phyloP scores from a whole-genome alignment of 1,140 invertebrate genomes.

The Gryon sp. region DNA sequence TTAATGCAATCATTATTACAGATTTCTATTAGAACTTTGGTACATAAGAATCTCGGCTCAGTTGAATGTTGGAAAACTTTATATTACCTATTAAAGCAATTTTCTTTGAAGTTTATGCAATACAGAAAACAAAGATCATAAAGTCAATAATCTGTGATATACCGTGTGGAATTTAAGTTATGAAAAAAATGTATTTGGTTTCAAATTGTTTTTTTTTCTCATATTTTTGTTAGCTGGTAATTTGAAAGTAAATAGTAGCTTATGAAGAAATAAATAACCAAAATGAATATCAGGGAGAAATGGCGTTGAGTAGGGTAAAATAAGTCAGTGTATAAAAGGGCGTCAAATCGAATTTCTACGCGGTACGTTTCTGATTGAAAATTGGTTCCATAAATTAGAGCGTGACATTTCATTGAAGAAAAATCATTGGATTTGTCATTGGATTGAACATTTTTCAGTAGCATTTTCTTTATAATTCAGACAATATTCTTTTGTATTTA shows the following conservation, averaged over 20 bases:
- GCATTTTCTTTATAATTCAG: no score
- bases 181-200: background rate
- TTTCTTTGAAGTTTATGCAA: background rate
- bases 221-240: no score
- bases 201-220: background rate
- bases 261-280: conserved; percentile 4
- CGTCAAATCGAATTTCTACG: conserved; percentile 8
- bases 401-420: background rate
- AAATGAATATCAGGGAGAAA: background rate
- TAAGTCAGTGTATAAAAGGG: background rate
- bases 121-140: background rate
- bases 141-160: conserved; percentile 10
- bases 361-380: conserved; percentile 17
- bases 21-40: no score
- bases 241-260: background rate
- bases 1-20: no score
- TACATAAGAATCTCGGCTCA: no score
- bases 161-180: no score
- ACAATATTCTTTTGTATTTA: no score
- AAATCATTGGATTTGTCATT: background rate
- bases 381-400: conserved; percentile 14
- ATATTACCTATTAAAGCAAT: no score
- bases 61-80: no score
- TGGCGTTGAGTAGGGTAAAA: background rate
- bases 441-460: no score